A percentile compares a stretch with the other conserved stretches of the same genome.
phyloP scores from a whole-genome alignment of 2,113 vertebrate species.

The Rattus rattus region DNA sequence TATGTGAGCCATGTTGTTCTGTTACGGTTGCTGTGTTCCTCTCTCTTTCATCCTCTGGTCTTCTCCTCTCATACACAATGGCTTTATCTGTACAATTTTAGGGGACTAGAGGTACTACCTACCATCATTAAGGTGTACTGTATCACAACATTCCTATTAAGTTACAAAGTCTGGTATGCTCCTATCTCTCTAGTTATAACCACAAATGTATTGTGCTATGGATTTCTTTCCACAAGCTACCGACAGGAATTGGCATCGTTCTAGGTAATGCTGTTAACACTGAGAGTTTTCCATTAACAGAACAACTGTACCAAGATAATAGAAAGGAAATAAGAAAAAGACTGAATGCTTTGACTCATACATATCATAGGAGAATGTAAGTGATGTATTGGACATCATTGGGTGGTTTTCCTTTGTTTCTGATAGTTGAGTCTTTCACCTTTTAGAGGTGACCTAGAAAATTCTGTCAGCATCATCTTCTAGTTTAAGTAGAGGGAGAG shows the following conservation, averaged over 20 bases:
- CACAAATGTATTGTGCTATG: not conserved
- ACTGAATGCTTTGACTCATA: not conserved
- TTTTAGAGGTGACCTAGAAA: conserved; percentile 13
- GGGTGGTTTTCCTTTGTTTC: not conserved
- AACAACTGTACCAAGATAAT: not conserved
- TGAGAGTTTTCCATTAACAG: not conserved
- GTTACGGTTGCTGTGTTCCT: not conserved
- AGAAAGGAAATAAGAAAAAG: not conserved
- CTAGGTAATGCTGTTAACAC: not conserved
- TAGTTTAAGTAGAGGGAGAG: not conserved
- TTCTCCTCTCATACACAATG: not conserved
- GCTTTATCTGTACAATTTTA: not conserved
- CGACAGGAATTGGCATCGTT: not conserved
- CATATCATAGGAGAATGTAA: not conserved
- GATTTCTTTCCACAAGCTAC: not conserved
- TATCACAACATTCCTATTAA: not conserved
- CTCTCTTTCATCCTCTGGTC: not conserved
- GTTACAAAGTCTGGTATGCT: not conserved
- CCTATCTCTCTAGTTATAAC: not conserved
- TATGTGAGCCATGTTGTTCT: not conserved
- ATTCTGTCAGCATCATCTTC: not conserved
- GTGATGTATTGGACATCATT: too few species aligned
- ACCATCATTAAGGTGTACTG: not conserved
- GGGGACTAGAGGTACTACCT: too few species aligned
- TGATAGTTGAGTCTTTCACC: not conserved